Evolutionary conservation across 2,113 vertebrate genomes (phyloP).

Genomic region (Dicrurus megarhynchus): DNA sequence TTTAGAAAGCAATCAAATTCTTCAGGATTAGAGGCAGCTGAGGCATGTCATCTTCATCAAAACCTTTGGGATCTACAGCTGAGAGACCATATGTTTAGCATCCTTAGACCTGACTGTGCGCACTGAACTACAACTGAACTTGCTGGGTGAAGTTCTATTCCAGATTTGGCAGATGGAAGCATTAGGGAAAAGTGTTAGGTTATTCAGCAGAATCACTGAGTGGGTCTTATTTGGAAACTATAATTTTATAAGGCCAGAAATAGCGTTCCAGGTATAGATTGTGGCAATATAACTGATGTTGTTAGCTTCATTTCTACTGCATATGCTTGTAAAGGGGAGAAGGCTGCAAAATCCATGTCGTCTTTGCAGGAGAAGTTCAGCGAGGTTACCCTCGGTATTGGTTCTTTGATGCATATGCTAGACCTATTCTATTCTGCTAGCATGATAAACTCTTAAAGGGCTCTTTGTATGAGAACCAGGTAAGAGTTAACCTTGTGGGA

Average conservation of each 20-base stretch:
- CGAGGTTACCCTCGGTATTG: background rate
- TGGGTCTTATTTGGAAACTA: background rate
- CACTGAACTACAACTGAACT: background rate
- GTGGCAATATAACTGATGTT: background rate
- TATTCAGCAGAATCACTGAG: background rate
- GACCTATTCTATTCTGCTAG: background rate
- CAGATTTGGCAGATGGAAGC: background rate
- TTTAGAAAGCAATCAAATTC: background rate
- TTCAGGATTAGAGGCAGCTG: background rate
- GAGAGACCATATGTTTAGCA: background rate
- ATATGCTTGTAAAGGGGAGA: background rate
- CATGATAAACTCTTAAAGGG: background rate
- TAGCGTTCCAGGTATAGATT: background rate
- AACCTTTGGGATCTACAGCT: background rate
- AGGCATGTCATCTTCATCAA: background rate
- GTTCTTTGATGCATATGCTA: background rate
- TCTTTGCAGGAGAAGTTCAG: background rate
- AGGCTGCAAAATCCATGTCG: background rate
- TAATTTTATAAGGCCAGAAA: background rate
- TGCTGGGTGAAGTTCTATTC: background rate
- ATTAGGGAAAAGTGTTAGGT: background rate
- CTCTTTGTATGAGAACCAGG: background rate
- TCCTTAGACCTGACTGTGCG: background rate
- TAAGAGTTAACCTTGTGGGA: background rate
- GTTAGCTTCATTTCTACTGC: background rate